Conservation (phyloP, 2,113 vertebrate genomes). For the Mesoclemmys tuberculata region DNA sequence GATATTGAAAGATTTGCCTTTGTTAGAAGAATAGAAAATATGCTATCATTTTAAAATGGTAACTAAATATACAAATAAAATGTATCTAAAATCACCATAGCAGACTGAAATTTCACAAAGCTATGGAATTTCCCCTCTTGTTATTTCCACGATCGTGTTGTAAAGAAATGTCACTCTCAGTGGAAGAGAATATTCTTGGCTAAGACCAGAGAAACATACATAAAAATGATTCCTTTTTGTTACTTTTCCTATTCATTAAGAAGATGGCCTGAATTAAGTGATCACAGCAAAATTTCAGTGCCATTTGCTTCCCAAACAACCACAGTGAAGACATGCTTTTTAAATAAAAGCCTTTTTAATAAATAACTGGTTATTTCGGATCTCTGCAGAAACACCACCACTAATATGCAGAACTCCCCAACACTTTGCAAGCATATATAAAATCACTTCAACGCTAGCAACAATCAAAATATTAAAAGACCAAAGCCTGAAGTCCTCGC, state of each 20-base stretch:
- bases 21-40: conserved; percentile 44
- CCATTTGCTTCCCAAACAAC: background rate
- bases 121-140: background rate
- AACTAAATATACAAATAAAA: conserved; percentile 47
- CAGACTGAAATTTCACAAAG: conserved; percentile 39
- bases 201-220: background rate
- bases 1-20: conserved; percentile 51
- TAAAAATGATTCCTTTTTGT: background rate
- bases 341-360: background rate
- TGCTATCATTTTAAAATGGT: conserved; percentile 32
- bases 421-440: background rate
- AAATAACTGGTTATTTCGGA: background rate
- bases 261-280: background rate
- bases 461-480: background rate
- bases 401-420: background rate
- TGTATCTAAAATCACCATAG: conserved; percentile 25
- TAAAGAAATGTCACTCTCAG: background rate
- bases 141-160: background rate
- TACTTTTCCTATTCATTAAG: background rate
- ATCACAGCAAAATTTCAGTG: background rate
- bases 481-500: background rate
- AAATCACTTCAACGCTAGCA: background rate
- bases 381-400: background rate
- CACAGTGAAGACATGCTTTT: background rate
- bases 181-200: background rate